Conservation (phyloP, 2,113 vertebrate species). For the Tachysurus fulvidraco region DNA sequence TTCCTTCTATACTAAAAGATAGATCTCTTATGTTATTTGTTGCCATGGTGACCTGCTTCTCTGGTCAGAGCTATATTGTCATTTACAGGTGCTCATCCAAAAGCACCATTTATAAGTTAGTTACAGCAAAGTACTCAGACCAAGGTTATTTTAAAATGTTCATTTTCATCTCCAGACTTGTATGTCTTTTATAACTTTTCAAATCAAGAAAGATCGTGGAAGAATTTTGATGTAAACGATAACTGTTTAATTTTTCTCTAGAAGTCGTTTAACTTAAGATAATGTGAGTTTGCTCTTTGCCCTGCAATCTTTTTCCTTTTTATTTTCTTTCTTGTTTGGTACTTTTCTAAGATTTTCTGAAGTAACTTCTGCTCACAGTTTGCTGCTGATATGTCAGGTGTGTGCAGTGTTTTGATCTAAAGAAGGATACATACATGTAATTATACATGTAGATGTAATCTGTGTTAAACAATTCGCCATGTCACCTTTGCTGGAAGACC, state of each 20-base stretch:
- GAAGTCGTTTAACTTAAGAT: background rate
- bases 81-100: conserved; percentile 60
- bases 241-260: background rate
- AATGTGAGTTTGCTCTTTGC: background rate
- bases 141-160: conserved; percentile 50
- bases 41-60: conserved; percentile 70
- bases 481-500: background rate
- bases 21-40: conserved; percentile 52
- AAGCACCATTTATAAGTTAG: conserved; percentile 47
- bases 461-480: background rate
- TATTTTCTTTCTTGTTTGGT: background rate
- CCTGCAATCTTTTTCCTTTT: background rate
- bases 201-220: background rate
- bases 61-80: conserved; percentile 66
- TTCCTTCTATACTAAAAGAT: conserved; percentile 29
- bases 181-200: background rate
- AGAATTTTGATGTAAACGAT: background rate
- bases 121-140: conserved; percentile 51
- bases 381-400: background rate
- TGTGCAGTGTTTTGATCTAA: background rate
- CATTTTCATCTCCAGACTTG: conserved; percentile 8
- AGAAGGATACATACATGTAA: background rate
- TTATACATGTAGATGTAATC: background rate
- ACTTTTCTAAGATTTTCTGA: background rate
- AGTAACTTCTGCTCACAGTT: background rate